A percentile compares a stretch with the other conserved stretches of the same genome.
Conservation (phyloP, 35 echinoderm and acorn worm species). For the Hemicentrotus pulcherrimus region DNA sequence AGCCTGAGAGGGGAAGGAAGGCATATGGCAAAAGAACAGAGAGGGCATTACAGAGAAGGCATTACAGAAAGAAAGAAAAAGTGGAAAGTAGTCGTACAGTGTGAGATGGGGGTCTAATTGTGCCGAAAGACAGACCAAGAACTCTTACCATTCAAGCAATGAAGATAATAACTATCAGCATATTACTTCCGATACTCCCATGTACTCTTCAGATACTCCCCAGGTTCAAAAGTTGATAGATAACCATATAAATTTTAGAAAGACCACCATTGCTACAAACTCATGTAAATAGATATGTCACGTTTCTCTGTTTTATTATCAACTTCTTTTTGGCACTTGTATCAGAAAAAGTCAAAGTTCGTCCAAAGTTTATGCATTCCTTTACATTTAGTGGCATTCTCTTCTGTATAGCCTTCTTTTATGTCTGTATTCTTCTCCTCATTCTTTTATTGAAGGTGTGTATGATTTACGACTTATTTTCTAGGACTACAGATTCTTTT, state of each 20-base stretch:
- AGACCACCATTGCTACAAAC: background rate
- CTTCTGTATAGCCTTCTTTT: background rate
- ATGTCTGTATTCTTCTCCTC: background rate
- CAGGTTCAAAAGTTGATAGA: background rate
- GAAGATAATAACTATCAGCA: background rate
- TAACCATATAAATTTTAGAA: background rate
- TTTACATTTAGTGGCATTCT: background rate
- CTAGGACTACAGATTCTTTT: background rate
- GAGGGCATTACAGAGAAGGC: background rate
- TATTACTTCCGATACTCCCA: background rate
- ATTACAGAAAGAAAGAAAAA: background rate
- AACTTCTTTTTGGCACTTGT: background rate
- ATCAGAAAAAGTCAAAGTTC: background rate
- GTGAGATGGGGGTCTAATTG: background rate
- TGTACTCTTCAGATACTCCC: background rate
- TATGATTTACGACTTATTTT: background rate
- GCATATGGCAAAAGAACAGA: background rate
- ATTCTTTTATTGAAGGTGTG: background rate
- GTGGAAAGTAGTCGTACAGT: background rate
- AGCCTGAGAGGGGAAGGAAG: background rate
- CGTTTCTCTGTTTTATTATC: background rate
- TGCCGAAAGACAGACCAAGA: too few relatives aligned
- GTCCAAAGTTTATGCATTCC: conserved; percentile 2
- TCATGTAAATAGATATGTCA: background rate
- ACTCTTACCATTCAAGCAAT: background rate